Conservation (phyloP, 1,140 invertebrate genomes). For the Rhagoletis pomonella region DNA sequence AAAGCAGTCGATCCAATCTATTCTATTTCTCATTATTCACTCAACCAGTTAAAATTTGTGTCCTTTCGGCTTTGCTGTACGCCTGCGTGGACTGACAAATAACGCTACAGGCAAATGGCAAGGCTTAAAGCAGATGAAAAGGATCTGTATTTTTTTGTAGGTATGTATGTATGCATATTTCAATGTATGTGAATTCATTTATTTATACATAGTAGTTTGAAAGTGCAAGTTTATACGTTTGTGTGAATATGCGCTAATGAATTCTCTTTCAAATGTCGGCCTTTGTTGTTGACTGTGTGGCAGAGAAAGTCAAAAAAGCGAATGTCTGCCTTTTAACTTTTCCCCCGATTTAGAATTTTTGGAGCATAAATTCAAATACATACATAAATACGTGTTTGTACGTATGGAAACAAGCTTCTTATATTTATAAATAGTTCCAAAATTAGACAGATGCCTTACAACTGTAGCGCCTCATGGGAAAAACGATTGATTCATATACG, state of each 20-base stretch:
- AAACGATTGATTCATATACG: too few relatives aligned
- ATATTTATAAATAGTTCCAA: too few relatives aligned
- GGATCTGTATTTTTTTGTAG: not conserved
- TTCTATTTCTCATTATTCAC: conserved; percentile 25
- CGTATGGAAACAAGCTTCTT: too few relatives aligned
- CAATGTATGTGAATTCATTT: too few relatives aligned
- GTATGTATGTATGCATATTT: not conserved
- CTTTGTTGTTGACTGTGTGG: conserved; percentile 56
- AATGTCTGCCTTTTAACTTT: conserved; percentile 73
- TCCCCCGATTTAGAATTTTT: conserved; percentile 51
- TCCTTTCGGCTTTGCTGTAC: not conserved
- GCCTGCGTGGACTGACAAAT: not conserved
- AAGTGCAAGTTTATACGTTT: not conserved
- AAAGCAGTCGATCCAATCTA: conserved; percentile 26
- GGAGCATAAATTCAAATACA: conserved; percentile 21
- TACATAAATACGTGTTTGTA: not conserved
- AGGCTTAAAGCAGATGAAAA: conserved; percentile 45
- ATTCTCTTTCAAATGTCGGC: not conserved
- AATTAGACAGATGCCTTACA: too few relatives aligned
- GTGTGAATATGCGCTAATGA: not conserved
- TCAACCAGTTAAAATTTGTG: conserved; percentile 33
- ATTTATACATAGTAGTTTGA: not conserved
- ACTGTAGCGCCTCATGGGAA: too few relatives aligned
- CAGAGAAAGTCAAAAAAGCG: conserved; percentile 71
- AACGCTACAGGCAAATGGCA: conserved; percentile 35